phyloP scores from a whole-genome alignment of 1,140 invertebrate species.

The Gonatopus flavifemur region DNA sequence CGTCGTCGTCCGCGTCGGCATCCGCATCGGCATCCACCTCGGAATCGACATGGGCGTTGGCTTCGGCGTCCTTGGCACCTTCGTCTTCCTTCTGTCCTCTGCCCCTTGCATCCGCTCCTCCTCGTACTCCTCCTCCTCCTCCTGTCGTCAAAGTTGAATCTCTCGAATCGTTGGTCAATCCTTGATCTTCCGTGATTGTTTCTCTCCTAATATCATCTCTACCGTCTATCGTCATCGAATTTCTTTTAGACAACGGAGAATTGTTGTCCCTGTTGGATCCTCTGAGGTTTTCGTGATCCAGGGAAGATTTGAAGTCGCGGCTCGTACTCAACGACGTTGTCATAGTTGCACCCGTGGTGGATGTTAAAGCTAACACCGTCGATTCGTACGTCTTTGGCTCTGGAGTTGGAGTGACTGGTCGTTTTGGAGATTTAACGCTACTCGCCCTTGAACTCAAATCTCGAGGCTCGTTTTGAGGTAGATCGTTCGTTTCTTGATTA shows the following conservation, averaged over 20 bases:
- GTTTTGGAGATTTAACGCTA: conserved; percentile 38
- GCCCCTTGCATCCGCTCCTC: conserved; percentile 32
- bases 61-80: conserved; percentile 5
- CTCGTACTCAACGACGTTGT: too few relatives aligned
- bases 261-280: background rate
- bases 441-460: conserved; percentile 52
- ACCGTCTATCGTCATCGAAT: conserved; percentile 10
- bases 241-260: conserved; percentile 15
- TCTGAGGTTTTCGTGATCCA: background rate
- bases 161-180: conserved; percentile 4
- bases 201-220: conserved; percentile 18
- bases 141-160: conserved; percentile 15
- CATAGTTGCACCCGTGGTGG: conserved; percentile 11
- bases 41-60: too few relatives aligned
- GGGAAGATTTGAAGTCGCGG: background rate
- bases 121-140: conserved; percentile 21
- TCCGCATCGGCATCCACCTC: conserved; percentile 20
- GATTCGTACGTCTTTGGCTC: conserved; percentile 38
- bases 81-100: conserved; percentile 20
- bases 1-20: conserved; percentile 31
- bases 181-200: conserved; percentile 18
- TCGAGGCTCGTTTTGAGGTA: conserved; percentile 45
- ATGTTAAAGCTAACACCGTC: conserved; percentile 9
- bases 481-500: too few relatives aligned
- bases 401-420: conserved; percentile 37